Percentiles rank a stretch among this genome's conserved stretches.
These are phyloP conservation scores for Drosophila neoperkinsi DNA, from an alignment of 2,888 invertebrate species.

Conservation along the genomic window DNA sequence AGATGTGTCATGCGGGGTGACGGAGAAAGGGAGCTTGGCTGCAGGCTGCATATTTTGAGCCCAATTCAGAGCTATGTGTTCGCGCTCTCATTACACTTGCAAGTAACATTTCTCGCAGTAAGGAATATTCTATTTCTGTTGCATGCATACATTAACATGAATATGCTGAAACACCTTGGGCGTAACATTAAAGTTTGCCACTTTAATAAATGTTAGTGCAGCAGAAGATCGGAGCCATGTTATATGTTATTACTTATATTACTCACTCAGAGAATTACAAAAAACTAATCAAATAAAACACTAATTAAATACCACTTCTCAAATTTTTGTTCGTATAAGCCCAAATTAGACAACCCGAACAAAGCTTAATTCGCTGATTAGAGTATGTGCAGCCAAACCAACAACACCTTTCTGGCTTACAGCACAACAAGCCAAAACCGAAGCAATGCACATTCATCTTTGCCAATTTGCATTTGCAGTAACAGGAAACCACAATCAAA, in stretches of 20 bases:
- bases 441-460: conserved; percentile 55
- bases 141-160: conserved; percentile 30
- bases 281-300: neutral
- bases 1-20: conserved; percentile 5
- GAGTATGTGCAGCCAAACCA: conserved; percentile 14
- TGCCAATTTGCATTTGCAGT: conserved; percentile 71
- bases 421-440: conserved; percentile 31
- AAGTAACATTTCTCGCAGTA: conserved; percentile 10
- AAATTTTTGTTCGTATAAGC: neutral
- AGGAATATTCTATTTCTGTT: conserved; percentile 7
- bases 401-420: conserved; percentile 5
- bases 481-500: conserved; percentile 28
- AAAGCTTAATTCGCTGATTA: conserved; percentile 33
- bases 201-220: neutral
- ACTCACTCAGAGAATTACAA: neutral
- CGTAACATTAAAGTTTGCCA: neutral
- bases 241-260: neutral
- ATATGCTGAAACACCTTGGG: conserved; percentile 13
- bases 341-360: conserved; percentile 1
- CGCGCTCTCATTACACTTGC: conserved; percentile 66
- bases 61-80: conserved; percentile 19
- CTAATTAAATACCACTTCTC: conserved; percentile 11
- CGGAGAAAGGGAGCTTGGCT: neutral
- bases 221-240: neutral
- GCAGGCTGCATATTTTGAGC: conserved; percentile 32